Evolutionary conservation across 2,113 vertebrate genomes (phyloP).

Genomic region (Hepsetus odoe): DNA sequence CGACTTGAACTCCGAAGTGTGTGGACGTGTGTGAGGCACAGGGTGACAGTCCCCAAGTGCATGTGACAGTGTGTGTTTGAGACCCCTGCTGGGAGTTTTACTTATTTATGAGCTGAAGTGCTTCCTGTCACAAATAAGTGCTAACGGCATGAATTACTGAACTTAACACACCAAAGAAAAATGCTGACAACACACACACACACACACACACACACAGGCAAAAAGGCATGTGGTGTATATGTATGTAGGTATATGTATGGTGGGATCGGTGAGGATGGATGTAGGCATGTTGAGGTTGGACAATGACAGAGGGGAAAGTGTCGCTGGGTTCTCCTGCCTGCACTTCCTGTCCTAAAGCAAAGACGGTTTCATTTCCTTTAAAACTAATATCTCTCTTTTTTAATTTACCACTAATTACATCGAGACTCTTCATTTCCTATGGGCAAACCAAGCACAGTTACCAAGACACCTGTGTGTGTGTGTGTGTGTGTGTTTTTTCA

Average conservation of each 20-base stretch:
- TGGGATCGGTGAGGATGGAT: slow-evolving; percentile 14
- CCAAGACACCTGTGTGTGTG: too few relatives aligned
- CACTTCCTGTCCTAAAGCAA: slow-evolving; percentile 36
- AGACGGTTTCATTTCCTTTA: slow-evolving; percentile 37
- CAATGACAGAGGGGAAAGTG: neutral
- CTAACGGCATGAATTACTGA: slow-evolving; percentile 60
- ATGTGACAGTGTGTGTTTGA: slow-evolving; percentile 15
- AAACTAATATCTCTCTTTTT: slow-evolving; percentile 42
- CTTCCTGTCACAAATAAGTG: slow-evolving; percentile 76
- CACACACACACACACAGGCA: neutral
- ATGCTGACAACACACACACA: slow-evolving; percentile 10
- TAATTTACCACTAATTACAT: slow-evolving; percentile 69
- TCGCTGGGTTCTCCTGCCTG: slow-evolving; percentile 14
- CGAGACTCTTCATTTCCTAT: slow-evolving; percentile 65
- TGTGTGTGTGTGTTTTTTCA: slow-evolving; percentile 21
- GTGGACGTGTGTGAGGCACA: slow-evolving; percentile 40
- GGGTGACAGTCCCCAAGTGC: slow-evolving; percentile 33
- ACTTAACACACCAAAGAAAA: slow-evolving; percentile 14
- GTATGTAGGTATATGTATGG: too few relatives aligned
- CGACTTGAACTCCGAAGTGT: slow-evolving; percentile 47
- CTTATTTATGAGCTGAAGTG: slow-evolving; percentile 67
- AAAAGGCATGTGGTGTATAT: neutral
- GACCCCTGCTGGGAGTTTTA: slow-evolving; percentile 30
- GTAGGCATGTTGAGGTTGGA: slow-evolving; percentile 15
- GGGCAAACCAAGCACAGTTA: slow-evolving; percentile 57